Percentiles rank a stretch among this genome's conserved stretches.
phyloP scores from a whole-genome alignment of 92 coral and sea anemone genomes.

The Palythoa heliodiscus region DNA sequence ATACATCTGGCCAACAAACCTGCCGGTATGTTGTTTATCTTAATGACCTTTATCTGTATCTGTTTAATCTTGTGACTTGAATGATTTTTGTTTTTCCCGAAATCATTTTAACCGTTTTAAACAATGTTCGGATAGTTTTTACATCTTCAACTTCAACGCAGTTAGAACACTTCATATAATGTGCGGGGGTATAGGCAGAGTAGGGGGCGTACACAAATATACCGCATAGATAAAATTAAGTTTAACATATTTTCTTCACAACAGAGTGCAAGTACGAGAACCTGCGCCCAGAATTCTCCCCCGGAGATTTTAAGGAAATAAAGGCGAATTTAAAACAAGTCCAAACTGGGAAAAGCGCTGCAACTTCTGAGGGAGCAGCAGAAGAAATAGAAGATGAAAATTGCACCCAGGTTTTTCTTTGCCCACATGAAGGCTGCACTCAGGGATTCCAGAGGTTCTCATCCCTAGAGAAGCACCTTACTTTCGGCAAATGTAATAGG shows the following conservation, averaged over 20 bases:
- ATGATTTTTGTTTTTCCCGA: neutral
- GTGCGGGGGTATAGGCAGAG: neutral
- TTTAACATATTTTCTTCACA: neutral
- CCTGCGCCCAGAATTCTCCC: neutral
- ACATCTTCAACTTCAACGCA: neutral
- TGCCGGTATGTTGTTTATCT: neutral
- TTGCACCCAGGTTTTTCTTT: conserved; percentile 31
- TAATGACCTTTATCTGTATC: neutral
- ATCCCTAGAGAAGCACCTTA: conserved; percentile 26
- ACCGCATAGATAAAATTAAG: neutral
- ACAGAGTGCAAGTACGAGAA: conserved; percentile 6
- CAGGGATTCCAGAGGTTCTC: conserved; percentile 32
- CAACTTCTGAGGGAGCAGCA: neutral
- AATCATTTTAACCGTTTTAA: neutral
- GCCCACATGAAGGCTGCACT: conserved; percentile 52
- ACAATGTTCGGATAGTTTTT: neutral
- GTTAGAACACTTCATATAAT: neutral
- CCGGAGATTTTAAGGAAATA: conserved; percentile 21
- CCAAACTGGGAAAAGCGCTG: neutral
- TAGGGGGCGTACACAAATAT: neutral
- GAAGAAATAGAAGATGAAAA: conserved; percentile 10
- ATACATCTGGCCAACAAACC: conserved; percentile 21
- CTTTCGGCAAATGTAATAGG: conserved; percentile 40
- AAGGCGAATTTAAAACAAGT: neutral
- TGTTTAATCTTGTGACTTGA: conserved; percentile 12